Evolutionary conservation across 2,113 vertebrate genomes (phyloP).

Genomic region (Saguinus imperator): DNA sequence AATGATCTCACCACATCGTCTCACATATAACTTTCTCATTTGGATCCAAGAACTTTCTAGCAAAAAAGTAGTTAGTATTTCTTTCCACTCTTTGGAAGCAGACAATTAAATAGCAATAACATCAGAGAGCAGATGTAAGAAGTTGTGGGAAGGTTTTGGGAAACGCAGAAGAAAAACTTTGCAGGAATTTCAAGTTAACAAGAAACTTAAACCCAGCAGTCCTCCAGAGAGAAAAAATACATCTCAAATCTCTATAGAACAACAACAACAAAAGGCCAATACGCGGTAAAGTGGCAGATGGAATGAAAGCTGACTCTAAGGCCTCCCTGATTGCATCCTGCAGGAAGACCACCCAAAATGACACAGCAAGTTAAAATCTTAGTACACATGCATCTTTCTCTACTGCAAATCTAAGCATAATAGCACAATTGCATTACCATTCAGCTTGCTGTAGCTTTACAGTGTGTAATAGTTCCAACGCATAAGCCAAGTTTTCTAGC

Average conservation of each 20-base stretch:
- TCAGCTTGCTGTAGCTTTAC: background rate
- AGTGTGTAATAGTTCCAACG: background rate
- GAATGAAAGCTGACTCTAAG: constrained; percentile 36
- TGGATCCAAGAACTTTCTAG: background rate
- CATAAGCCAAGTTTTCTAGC: background rate
- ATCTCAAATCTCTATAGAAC: constrained; percentile 27
- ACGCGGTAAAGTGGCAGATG: background rate
- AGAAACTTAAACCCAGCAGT: constrained; percentile 34
- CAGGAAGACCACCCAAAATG: constrained; percentile 58
- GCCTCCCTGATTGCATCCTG: background rate
- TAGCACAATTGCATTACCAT: background rate
- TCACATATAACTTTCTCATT: background rate
- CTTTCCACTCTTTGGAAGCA: background rate
- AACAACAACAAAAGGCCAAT: background rate
- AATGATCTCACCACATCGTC: background rate
- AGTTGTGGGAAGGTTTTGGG: background rate
- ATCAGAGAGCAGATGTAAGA: background rate
- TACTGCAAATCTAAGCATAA: background rate
- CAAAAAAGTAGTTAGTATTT: background rate
- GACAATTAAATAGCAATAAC: background rate
- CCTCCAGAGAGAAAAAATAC: background rate
- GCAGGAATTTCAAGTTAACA: constrained; percentile 50
- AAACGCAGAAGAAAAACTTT: background rate
- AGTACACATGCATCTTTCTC: background rate
- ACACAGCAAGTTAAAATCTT: background rate